Evolutionary conservation across 2,888 invertebrate species (phyloP).

Genomic region (Cryptocephalus moraei): DNA sequence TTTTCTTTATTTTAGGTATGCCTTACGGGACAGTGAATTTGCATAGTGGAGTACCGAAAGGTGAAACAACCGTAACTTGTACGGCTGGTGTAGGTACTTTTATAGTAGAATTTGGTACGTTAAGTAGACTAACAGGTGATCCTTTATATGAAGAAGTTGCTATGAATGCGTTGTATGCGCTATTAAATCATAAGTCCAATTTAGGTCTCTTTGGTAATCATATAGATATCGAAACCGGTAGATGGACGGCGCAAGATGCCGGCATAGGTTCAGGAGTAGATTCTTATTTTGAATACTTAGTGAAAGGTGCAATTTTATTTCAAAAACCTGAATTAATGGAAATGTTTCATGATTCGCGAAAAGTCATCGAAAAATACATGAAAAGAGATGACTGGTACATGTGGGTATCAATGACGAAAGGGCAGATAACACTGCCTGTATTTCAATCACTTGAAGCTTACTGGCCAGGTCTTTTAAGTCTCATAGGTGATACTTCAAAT

Average conservation of each 20-base stretch:
- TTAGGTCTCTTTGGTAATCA: slow-evolving; percentile 94
- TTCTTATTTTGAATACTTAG: slow-evolving; percentile 96
- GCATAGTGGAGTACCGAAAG: slow-evolving; percentile 80
- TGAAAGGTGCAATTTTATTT: slow-evolving; percentile 88
- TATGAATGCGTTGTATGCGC: slow-evolving; percentile 76
- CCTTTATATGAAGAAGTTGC: slow-evolving; percentile 93
- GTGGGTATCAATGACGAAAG: slow-evolving; percentile 98
- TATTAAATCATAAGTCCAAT: slow-evolving; percentile 77
- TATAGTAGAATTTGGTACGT: slow-evolving; percentile 89
- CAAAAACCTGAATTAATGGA: slow-evolving; percentile 79
- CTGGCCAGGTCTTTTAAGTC: slow-evolving; percentile 91
- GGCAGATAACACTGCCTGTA: slow-evolving; percentile 90
- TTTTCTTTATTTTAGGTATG: slow-evolving; percentile 54
- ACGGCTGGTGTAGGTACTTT: slow-evolving; percentile 98
- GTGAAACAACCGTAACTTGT: slow-evolving; percentile 94
- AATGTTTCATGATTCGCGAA: slow-evolving; percentile 75
- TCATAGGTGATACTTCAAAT: slow-evolving; percentile 77
- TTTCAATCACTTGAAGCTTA: slow-evolving; percentile 98
- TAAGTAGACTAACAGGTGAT: slow-evolving; percentile 88
- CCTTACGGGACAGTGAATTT: slow-evolving; percentile 97
- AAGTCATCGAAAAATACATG: slow-evolving; percentile 72
- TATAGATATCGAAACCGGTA: slow-evolving; percentile 85
- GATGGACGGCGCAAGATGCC: slow-evolving; percentile 97
- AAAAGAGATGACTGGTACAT: slow-evolving; percentile 97
- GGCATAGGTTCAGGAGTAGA: slow-evolving; percentile 95